Evolutionary conservation across 2,888 invertebrate genomes (phyloP).

Genomic region (Acrobasis consociella): DNA sequence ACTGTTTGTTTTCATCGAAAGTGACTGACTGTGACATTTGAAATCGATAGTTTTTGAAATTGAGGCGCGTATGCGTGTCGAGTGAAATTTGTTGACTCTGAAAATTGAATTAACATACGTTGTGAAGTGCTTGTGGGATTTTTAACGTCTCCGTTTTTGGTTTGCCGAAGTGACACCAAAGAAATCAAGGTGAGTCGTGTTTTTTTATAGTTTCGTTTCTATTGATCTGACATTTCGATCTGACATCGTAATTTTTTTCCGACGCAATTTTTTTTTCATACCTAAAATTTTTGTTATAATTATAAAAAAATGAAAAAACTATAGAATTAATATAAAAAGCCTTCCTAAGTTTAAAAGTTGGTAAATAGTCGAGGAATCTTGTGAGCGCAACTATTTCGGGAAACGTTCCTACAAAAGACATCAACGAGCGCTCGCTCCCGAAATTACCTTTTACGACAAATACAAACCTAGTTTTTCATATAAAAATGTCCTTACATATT

Average conservation of each 20-base stretch:
- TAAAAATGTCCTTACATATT: too few species aligned
- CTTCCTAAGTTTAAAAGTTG: too few species aligned
- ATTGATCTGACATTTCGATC: too few species aligned
- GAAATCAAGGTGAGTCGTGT: slow-evolving; percentile 67
- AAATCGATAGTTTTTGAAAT: slow-evolving; percentile 63
- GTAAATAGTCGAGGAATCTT: not conserved
- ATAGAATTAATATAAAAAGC: too few species aligned
- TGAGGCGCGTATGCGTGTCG: slow-evolving; percentile 51
- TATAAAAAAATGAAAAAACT: too few species aligned
- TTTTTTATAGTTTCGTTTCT: slow-evolving; percentile 24
- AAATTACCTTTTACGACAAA: not conserved
- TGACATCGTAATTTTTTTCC: not conserved
- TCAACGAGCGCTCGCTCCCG: slow-evolving; percentile 56
- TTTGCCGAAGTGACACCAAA: slow-evolving; percentile 63
- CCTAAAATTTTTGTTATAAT: too few species aligned
- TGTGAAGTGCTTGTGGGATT: slow-evolving; percentile 76
- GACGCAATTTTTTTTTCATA: not conserved
- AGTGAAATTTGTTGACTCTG: slow-evolving; percentile 60
- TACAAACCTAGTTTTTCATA: not conserved
- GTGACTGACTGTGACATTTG: slow-evolving; percentile 75
- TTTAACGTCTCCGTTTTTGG: slow-evolving; percentile 38
- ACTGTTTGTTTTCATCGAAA: slow-evolving; percentile 66
- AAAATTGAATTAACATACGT: slow-evolving; percentile 42
- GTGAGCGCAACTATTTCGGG: not conserved
- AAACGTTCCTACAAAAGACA: slow-evolving; percentile 58